Conservation (phyloP, 2,797 vertebrate genomes). For the Lacerta agilis region DNA sequence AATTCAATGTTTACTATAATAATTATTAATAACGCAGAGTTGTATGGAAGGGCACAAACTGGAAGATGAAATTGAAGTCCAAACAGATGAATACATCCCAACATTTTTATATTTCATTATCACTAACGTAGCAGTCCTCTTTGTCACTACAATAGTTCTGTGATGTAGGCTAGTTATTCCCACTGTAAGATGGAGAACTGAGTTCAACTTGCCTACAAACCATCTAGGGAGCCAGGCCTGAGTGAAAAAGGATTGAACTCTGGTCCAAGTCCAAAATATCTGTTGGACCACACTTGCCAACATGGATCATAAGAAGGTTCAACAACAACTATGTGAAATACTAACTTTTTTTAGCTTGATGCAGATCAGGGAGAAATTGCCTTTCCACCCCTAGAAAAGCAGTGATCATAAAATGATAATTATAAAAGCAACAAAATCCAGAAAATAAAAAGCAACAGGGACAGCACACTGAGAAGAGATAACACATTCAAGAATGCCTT, state of each 20-base stretch:
- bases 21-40: background rate
- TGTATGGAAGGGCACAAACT: background rate
- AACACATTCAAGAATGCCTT: background rate
- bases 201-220: background rate
- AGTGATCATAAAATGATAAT: background rate
- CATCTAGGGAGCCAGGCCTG: background rate
- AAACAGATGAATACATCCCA: background rate
- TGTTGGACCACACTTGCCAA: background rate
- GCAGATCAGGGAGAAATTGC: background rate
- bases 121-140: background rate
- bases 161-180: background rate
- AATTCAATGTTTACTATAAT: background rate
- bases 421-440: background rate
- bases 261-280: background rate
- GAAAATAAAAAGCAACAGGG: background rate
- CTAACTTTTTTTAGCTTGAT: background rate
- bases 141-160: background rate
- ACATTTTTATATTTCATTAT: background rate
- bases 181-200: background rate
- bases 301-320: background rate
- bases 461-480: background rate
- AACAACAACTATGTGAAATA: background rate
- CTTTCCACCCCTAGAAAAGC: background rate
- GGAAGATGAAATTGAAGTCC: background rate
- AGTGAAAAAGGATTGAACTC: background rate